Conservation (phyloP, 2,113 vertebrate genomes). For the Brienomyrus longianalis region DNA sequence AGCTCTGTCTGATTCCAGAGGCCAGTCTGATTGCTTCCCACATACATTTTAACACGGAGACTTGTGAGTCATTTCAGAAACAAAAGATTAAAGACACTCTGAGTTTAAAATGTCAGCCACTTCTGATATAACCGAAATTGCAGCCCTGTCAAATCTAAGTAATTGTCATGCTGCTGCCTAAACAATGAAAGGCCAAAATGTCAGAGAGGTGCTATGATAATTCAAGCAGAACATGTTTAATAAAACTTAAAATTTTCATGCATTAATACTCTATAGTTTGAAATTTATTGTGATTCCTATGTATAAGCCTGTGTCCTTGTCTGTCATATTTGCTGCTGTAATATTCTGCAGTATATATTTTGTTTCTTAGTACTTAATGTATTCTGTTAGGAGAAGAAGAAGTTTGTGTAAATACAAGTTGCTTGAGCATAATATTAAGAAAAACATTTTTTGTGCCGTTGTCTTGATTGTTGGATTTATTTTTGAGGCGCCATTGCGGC, state of each 20-base stretch:
- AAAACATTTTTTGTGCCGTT: neutral
- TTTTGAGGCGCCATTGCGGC: neutral
- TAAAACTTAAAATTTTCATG: neutral
- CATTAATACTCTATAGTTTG: neutral
- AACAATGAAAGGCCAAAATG: constrained; percentile 2
- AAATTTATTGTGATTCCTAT: neutral
- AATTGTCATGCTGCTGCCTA: constrained; percentile 10
- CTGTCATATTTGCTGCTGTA: neutral
- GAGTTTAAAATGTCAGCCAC: constrained; percentile 16
- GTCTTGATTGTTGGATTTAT: neutral
- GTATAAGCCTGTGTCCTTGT: neutral
- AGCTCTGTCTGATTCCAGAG: neutral
- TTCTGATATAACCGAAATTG: constrained; percentile 11
- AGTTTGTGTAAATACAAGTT: neutral
- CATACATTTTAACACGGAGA: neutral
- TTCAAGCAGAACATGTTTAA: neutral
- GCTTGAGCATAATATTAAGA: neutral
- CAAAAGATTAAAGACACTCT: constrained; percentile 12
- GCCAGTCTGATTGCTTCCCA: constrained; percentile 2
- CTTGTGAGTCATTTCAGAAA: constrained; percentile 15
- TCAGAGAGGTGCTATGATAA: neutral
- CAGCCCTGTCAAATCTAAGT: constrained; percentile 9
- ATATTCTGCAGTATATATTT: neutral
- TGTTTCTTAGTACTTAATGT: neutral
- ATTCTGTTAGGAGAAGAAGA: neutral